phyloP scores from a whole-genome alignment of 2,113 vertebrate genomes.

The Myocastor coypus region DNA sequence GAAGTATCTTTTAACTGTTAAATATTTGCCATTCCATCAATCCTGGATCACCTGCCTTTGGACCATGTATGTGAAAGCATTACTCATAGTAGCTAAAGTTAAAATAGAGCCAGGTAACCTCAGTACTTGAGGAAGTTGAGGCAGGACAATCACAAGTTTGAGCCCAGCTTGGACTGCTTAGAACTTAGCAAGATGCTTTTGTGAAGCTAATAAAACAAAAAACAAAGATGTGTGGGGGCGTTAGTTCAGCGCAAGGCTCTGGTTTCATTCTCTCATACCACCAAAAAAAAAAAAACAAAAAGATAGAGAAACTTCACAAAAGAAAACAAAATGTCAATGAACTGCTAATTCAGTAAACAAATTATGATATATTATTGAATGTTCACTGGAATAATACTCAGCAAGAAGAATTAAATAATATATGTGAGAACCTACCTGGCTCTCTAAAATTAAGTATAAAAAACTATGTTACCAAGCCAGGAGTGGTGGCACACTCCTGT shows the following conservation, averaged over 20 bases:
- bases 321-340: background rate
- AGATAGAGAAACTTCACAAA: background rate
- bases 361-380: background rate
- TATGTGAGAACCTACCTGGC: background rate
- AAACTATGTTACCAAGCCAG: too few relatives aligned
- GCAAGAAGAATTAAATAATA: background rate
- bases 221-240: background rate
- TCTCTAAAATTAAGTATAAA: background rate
- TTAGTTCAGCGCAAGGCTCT: background rate
- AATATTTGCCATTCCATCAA: background rate
- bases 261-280: background rate
- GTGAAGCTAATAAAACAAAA: background rate
- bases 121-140: background rate
- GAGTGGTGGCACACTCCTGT: too few relatives aligned
- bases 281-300: background rate
- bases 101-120: background rate
- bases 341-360: background rate
- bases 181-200: background rate
- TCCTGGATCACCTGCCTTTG: background rate
- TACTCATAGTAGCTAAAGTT: background rate
- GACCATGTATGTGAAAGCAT: background rate
- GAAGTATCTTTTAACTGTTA: slow-evolving; percentile 4
- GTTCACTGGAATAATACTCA: slow-evolving; percentile 3
- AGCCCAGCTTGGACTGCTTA: background rate
- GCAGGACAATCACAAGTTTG: background rate